Evolutionary conservation across 2,888 invertebrate species (phyloP).

Genomic region (Mechanitis messenoides): DNA sequence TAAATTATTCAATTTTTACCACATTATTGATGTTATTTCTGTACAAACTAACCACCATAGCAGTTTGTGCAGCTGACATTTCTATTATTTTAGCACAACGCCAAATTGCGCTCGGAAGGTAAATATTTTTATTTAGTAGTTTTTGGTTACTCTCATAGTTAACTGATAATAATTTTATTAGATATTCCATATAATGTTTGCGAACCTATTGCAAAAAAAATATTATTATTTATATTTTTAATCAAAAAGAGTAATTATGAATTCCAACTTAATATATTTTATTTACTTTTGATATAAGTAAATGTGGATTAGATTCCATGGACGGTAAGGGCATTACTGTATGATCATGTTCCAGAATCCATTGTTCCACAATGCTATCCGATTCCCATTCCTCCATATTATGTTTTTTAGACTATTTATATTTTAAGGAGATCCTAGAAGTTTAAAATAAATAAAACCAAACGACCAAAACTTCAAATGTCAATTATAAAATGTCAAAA

Average conservation of each 20-base stretch:
- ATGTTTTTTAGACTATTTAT: background rate
- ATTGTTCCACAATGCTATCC: constrained; percentile 46
- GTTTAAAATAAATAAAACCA: constrained; percentile 8
- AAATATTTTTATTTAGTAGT: constrained; percentile 58
- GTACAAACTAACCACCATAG: constrained; percentile 67
- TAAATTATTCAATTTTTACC: constrained; percentile 39
- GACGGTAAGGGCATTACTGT: constrained; percentile 55
- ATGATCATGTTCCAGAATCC: constrained; percentile 53
- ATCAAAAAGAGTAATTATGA: constrained; percentile 8
- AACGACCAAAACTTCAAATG: constrained; percentile 7
- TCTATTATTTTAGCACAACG: constrained; percentile 67
- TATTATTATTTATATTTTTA: constrained; percentile 8
- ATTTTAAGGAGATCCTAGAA: background rate
- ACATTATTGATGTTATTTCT: constrained; percentile 53
- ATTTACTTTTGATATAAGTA: constrained; percentile 65
- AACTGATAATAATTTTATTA: constrained; percentile 55
- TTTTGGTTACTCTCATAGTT: constrained; percentile 66
- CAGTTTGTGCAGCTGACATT: constrained; percentile 59
- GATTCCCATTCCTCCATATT: constrained; percentile 35
- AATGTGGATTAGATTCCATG: constrained; percentile 60
- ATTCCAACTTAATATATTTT: constrained; percentile 4
- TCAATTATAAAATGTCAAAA: background rate
- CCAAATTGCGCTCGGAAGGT: constrained; percentile 68
- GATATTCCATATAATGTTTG: constrained; percentile 67
- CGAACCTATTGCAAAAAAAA: constrained; percentile 50